Evolutionary conservation across 1,140 invertebrate genomes (phyloP), one percentile per base, ranked within the genome.

Genomic region (Papilio helenus): DNA sequence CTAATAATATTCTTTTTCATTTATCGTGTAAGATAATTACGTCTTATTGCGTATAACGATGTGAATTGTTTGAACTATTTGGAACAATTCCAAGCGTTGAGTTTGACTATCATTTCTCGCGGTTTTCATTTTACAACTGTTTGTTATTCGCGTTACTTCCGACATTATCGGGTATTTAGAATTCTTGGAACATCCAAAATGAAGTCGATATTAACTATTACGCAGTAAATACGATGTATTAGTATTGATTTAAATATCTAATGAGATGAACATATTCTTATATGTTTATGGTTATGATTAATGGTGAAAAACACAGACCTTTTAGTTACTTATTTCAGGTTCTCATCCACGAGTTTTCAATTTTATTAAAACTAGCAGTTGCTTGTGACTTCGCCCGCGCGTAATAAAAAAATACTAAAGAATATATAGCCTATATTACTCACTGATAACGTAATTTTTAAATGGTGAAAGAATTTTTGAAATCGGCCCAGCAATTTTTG

Each of bases 71-170:
- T 29, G 61, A 29, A 68, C 61, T 68, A 29, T 68, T 68, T 68
- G 61, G 61, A 68, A 68, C 26, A 68, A 29, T 29, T 68, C 61
- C 61, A 68, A 68, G 14, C 61, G 26, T 68, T 68, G 61, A 29
- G 26, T 68, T 68, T 34, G 23, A 68, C 61, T 68, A 68, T 68
- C 61, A 68, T 68, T 68, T 68, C 61, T 68, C 61, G 61, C 61
- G 61, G 61, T 68, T 68, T 16, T 9, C 61, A 68, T 68, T 68
- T 68, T 68, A 68, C 61, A 68, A 68, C 61, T 68, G 61, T 68
- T 68, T 68, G 61, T 68, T 68, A 68, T 68, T 68, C 61, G 14
- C 14, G 26, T 29, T 29, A 68, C 61, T 68, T 68, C 61, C 61
- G 61, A 68, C 61, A 12, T 68, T 68, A 68, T 68, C 26, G 26